phyloP scores from a whole-genome alignment of 2,113 vertebrate species.

The Origma solitaria region DNA sequence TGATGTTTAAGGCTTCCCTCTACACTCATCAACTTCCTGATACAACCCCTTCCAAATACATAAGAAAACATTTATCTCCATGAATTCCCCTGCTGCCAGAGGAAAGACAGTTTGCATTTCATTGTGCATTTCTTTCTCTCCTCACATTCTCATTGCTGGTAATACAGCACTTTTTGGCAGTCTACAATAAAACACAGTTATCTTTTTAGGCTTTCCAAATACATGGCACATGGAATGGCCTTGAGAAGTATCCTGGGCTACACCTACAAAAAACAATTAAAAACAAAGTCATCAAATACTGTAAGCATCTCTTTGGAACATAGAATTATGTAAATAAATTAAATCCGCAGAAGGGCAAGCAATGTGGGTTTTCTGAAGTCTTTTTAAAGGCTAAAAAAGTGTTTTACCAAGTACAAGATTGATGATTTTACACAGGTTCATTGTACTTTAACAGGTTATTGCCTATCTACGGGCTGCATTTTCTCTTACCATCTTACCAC shows the following conservation, averaged over 20 bases:
- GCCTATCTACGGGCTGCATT: neutral
- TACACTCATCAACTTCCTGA: neutral
- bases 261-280: conserved; percentile 3
- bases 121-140: neutral
- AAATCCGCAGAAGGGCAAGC: neutral
- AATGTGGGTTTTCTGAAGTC: neutral
- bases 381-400: neutral
- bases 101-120: neutral
- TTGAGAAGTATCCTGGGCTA: conserved; percentile 21
- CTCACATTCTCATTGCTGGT: neutral
- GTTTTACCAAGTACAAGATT: neutral
- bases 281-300: neutral
- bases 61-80: conserved; percentile 59
- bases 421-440: neutral
- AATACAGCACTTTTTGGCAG: conserved; percentile 41
- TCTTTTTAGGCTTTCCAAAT: conserved; percentile 45
- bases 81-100: conserved; percentile 39
- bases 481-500: neutral
- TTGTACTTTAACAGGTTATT: neutral
- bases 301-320: neutral
- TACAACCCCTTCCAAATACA: conserved; percentile 39
- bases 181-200: neutral
- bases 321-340: neutral
- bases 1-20: conserved; percentile 32
- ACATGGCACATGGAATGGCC: neutral